These are phyloP conservation scores for Kryptolebias marmoratus DNA, from an alignment of 2,113 vertebrate genomes.

Conservation along the genomic window DNA sequence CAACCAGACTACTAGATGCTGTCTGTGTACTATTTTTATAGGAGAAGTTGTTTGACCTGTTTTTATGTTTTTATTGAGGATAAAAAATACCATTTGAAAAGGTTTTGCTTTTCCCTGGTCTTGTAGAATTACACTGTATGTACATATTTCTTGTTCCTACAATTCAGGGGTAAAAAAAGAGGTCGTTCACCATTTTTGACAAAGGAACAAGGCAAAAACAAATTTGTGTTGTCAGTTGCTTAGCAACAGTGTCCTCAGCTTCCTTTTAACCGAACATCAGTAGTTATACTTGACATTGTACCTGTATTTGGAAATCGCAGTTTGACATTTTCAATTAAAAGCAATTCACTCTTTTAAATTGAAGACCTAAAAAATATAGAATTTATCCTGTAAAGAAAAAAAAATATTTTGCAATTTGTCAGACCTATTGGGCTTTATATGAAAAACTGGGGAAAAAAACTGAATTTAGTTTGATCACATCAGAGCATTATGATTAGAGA, in stretches of 20 bases:
- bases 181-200: not conserved
- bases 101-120: not conserved
- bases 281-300: not conserved
- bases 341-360: not conserved
- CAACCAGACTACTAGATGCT: not conserved
- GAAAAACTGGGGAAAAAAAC: not conserved
- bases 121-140: not conserved
- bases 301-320: not conserved
- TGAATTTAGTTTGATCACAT: not conserved
- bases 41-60: conserved; percentile 8
- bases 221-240: not conserved
- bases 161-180: not conserved
- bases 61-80: not conserved
- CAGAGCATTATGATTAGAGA: not conserved
- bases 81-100: not conserved
- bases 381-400: no score
- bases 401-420: not conserved
- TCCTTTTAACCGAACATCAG: not conserved
- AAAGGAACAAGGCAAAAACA: not conserved
- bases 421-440: not conserved
- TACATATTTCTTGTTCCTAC: not conserved
- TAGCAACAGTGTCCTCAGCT: not conserved
- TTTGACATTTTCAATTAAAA: not conserved
- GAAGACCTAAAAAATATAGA: not conserved
- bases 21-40: conserved; percentile 15